A percentile compares a stretch with the other conserved stretches of the same genome.
Evolutionary conservation across 2,113 vertebrate species (phyloP).

Genomic region (Cryptomyrus ogoouensis): DNA sequence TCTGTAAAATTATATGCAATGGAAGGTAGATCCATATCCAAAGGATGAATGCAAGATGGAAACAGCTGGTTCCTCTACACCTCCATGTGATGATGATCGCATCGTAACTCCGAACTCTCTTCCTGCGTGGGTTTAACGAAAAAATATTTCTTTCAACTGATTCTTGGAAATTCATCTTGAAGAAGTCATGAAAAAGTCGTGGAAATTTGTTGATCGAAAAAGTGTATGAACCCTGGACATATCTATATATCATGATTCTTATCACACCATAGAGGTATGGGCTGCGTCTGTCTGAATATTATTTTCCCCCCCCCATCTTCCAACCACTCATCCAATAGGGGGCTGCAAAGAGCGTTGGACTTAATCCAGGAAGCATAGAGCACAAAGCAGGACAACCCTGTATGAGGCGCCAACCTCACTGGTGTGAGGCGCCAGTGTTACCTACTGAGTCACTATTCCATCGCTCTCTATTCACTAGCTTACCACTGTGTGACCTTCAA

Average conservation of each 20-base stretch:
- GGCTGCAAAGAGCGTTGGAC: not conserved
- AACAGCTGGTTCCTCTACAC: not conserved
- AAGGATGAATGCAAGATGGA: not conserved
- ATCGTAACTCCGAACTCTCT: not conserved
- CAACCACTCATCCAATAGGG: not conserved
- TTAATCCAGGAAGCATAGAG: not conserved
- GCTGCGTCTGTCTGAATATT: not conserved
- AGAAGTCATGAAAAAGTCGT: not conserved
- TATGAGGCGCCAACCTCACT: not conserved
- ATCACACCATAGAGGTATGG: not conserved
- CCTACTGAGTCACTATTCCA: not conserved
- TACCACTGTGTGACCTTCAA: not conserved
- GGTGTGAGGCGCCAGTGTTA: not conserved
- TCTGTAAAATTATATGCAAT: not conserved
- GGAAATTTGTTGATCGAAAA: not conserved
- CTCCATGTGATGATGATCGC: not conserved
- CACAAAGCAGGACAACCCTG: not conserved
- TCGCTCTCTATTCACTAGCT: not conserved
- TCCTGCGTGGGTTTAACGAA: not conserved
- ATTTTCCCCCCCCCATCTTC: not conserved
- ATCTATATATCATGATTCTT: not conserved
- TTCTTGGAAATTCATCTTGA: not conserved
- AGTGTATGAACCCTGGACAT: not conserved
- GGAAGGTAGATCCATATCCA: not conserved
- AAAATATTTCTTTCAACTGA: not conserved